phyloP scores from a whole-genome alignment of 1,140 invertebrate species.

The Bilobella aurantiaca region DNA sequence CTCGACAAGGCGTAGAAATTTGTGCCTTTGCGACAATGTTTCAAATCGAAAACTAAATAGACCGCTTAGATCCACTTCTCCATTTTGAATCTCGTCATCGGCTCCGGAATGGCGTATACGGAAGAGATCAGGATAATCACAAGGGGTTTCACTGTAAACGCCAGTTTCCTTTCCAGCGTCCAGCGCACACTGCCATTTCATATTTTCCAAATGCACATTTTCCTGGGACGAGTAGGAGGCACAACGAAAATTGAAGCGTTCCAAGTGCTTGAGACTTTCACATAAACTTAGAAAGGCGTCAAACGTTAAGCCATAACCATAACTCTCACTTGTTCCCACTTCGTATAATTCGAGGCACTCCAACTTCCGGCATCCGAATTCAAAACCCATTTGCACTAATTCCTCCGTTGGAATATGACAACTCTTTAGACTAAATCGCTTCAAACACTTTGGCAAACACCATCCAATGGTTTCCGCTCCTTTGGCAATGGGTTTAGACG shows the following conservation, averaged over 20 bases:
- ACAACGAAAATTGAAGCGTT: not conserved
- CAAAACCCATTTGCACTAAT: conserved; percentile 3
- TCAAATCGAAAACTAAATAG: no score
- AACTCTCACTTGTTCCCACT: not conserved
- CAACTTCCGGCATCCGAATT: not conserved
- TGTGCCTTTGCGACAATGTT: no score
- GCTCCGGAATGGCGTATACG: no score
- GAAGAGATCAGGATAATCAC: no score
- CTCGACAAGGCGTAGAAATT: no score
- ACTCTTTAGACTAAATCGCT: conserved; percentile 1
- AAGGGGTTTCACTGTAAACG: no score
- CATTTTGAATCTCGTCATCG: no score
- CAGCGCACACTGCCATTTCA: not conserved
- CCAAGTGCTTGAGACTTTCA: not conserved
- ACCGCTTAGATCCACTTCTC: no score
- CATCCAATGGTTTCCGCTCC: not conserved
- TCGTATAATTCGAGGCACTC: not conserved
- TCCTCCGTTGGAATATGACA: conserved; percentile 7
- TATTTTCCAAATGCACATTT: not conserved
- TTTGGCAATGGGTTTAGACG: not conserved
- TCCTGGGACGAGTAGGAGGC: not conserved
- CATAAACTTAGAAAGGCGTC: not conserved
- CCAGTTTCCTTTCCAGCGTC: not conserved
- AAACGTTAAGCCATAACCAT: not conserved
- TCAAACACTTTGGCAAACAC: not conserved